phyloP scores from a whole-genome alignment of 2,113 vertebrate species.

The Deroptyus accipitrinus region DNA sequence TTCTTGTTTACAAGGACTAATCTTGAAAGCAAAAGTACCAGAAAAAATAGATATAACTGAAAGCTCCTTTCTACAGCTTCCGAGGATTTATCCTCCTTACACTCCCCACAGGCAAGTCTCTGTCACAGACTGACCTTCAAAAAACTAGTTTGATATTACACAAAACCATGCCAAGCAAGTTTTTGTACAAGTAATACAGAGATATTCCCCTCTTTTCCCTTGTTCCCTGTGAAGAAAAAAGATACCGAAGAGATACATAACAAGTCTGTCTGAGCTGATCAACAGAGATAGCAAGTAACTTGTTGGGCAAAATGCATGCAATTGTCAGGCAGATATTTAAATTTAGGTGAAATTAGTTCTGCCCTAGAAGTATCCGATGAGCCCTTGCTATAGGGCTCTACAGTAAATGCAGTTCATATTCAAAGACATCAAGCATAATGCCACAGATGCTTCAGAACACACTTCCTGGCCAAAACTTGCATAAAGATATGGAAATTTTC shows the following conservation, averaged over 20 bases:
- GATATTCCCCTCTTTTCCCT: neutral
- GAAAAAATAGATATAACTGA: neutral
- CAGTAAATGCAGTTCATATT: neutral
- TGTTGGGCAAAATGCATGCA: neutral
- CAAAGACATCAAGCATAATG: neutral
- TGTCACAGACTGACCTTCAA: neutral
- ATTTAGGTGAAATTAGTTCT: neutral
- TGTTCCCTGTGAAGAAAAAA: neutral
- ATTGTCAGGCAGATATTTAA: neutral
- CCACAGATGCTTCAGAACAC: neutral
- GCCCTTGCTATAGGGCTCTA: neutral
- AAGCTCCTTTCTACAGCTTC: neutral
- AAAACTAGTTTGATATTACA: neutral
- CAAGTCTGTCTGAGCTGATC: neutral
- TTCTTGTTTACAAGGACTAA: neutral
- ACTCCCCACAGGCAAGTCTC: neutral
- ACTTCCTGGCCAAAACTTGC: neutral
- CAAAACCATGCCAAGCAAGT: neutral
- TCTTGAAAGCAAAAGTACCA: neutral
- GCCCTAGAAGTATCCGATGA: neutral
- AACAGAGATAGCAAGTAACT: neutral
- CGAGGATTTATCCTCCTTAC: neutral
- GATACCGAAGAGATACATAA: neutral
- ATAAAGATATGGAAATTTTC: neutral
- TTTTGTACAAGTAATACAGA: neutral